These are phyloP conservation scores for Ornithoptera priamus DNA, from an alignment of 2,888 invertebrate species.

Conservation along the genomic window DNA sequence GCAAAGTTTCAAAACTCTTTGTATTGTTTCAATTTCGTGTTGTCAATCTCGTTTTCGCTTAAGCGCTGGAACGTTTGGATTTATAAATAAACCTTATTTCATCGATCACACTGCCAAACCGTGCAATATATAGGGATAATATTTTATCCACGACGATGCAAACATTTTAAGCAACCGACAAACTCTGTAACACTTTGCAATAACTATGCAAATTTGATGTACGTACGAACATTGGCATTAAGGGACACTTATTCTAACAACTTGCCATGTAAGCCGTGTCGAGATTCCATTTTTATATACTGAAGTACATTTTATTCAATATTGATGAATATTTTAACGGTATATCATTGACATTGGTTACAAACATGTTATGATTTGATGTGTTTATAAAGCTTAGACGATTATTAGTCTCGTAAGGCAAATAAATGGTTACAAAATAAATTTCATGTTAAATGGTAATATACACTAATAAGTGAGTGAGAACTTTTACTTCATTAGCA, in stretches of 20 bases:
- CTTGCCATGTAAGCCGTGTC: neutral
- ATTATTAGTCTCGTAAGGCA: too few relatives aligned
- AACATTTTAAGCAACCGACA: slow-evolving; percentile 29
- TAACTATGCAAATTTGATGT: slow-evolving; percentile 28
- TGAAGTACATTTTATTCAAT: slow-evolving; percentile 5
- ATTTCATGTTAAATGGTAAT: too few relatives aligned
- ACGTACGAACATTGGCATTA: slow-evolving; percentile 25
- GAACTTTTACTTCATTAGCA: too few relatives aligned
- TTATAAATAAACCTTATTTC: slow-evolving; percentile 27
- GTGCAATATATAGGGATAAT: slow-evolving; percentile 24
- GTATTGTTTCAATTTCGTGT: slow-evolving; percentile 28
- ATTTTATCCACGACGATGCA: slow-evolving; percentile 23
- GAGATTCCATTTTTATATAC: slow-evolving; percentile 2
- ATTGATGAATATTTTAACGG: neutral
- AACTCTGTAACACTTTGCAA: slow-evolving; percentile 27
- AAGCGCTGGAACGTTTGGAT: slow-evolving; percentile 24
- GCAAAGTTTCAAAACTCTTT: slow-evolving; percentile 27
- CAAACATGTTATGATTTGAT: neutral
- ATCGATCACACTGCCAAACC: slow-evolving; percentile 30
- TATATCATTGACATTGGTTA: neutral
- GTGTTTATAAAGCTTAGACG: too few relatives aligned
- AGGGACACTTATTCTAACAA: slow-evolving; percentile 23
- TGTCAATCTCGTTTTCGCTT: slow-evolving; percentile 30
- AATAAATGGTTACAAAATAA: too few relatives aligned
- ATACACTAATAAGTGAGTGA: too few relatives aligned